A percentile compares a stretch with the other conserved stretches of the same genome.
Evolutionary conservation across 37 sponge, comb jelly and placozoan genomes (phyloP).

Genomic region (Chondrilla cf. caribensis): DNA sequence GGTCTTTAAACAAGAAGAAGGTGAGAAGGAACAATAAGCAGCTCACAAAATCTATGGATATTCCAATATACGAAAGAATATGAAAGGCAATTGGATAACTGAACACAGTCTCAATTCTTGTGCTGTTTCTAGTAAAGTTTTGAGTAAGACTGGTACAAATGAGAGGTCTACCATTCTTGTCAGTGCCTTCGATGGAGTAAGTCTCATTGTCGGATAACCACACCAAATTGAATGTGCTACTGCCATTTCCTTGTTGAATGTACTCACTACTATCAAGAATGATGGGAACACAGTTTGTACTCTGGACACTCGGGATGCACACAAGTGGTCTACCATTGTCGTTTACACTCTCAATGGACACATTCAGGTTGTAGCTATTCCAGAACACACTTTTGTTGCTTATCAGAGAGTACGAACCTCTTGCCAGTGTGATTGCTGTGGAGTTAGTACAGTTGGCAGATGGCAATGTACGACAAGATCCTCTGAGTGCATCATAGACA

Average conservation of each 20-base stretch:
- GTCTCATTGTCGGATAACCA: not conserved
- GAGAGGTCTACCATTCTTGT: not conserved
- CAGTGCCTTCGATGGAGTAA: not conserved
- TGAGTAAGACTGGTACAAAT: not conserved
- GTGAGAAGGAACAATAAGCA: conserved; percentile 34
- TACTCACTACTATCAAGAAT: not conserved
- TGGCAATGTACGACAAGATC: too few species aligned
- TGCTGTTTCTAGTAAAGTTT: not conserved
- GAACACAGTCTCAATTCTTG: not conserved
- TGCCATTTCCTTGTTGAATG: not conserved
- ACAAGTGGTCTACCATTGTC: too few species aligned
- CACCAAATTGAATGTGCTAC: not conserved
- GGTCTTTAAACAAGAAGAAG: conserved; percentile 39
- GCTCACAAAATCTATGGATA: conserved; percentile 45
- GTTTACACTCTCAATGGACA: too few species aligned
- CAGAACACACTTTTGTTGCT: too few species aligned
- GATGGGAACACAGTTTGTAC: not conserved
- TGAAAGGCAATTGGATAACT: not conserved
- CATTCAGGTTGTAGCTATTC: too few species aligned
- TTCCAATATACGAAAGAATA: conserved; percentile 51
- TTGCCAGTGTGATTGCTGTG: too few species aligned
- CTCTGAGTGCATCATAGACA: too few species aligned
- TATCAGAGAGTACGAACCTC: too few species aligned
- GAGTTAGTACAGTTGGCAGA: too few species aligned
- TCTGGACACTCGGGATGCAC: too few species aligned